Percentiles rank a stretch among this genome's conserved stretches.
Conservation (phyloP, 2,113 vertebrate species). For the Charadrius vociferus region DNA sequence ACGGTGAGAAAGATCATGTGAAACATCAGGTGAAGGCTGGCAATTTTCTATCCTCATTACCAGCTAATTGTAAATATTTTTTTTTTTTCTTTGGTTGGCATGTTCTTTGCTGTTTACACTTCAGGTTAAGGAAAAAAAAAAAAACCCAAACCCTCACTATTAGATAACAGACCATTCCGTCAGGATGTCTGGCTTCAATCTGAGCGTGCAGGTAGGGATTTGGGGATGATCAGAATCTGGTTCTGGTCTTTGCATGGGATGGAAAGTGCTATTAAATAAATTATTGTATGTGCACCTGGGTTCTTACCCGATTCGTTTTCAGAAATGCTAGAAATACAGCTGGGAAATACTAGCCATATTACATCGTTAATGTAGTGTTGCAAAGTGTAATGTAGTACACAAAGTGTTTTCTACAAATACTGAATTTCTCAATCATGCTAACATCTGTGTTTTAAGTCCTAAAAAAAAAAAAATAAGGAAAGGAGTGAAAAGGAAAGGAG, state of each 20-base stretch:
- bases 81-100: too few relatives aligned
- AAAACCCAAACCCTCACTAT: not conserved
- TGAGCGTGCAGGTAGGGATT: not conserved
- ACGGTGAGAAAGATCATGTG: too few relatives aligned
- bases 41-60: too few relatives aligned
- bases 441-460: not conserved
- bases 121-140: not conserved
- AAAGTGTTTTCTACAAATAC: not conserved
- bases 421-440: not conserved
- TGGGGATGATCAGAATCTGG: not conserved
- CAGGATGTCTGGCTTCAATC: not conserved
- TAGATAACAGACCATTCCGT: not conserved
- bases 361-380: too few relatives aligned
- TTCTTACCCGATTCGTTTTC: not conserved
- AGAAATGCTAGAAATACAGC: not conserved
- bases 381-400: too few relatives aligned
- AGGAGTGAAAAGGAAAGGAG: not conserved
- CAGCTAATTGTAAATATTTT: too few relatives aligned
- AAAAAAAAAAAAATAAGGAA: not conserved
- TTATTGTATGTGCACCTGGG: too few relatives aligned
- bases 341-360: fast-evolving
- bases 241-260: not conserved
- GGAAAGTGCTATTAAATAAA: not conserved
- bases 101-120: not conserved
- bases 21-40: too few relatives aligned